phyloP scores from a whole-genome alignment of 2,797 vertebrate genomes.

The Chelon auratus region DNA sequence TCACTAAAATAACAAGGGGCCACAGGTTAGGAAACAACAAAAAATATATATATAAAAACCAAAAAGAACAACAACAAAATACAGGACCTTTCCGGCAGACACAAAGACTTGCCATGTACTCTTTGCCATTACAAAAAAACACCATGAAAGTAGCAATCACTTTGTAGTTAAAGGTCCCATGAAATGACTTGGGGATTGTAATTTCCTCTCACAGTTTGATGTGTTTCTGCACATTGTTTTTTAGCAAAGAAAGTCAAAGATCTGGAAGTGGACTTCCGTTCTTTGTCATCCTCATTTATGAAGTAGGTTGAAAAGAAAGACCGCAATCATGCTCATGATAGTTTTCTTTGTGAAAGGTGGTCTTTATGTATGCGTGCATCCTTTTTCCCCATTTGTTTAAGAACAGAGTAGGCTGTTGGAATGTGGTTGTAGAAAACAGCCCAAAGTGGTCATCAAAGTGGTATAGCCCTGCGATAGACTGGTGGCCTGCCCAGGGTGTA shows the following conservation, averaged over 20 bases:
- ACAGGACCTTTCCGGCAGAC: background rate
- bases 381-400: no score
- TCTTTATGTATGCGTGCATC: no score
- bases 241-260: slow-evolving; percentile 6
- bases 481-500: no score
- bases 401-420: no score
- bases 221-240: slow-evolving; percentile 30
- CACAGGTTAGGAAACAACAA: background rate
- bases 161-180: slow-evolving; percentile 41
- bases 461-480: no score
- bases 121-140: slow-evolving; percentile 7
- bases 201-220: slow-evolving; percentile 25
- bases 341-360: background rate
- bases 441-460: no score
- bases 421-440: no score
- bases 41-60: background rate
- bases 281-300: background rate
- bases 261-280: slow-evolving; percentile 6
- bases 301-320: background rate
- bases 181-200: slow-evolving; percentile 38
- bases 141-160: slow-evolving; percentile 19
- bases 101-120: slow-evolving; percentile 15
- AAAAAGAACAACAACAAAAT: slow-evolving; percentile 7
- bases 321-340: background rate
- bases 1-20: slow-evolving; percentile 33